Conservation (phyloP, 2,888 invertebrate genomes). For the Lepidocyrtinus sp. region DNA sequence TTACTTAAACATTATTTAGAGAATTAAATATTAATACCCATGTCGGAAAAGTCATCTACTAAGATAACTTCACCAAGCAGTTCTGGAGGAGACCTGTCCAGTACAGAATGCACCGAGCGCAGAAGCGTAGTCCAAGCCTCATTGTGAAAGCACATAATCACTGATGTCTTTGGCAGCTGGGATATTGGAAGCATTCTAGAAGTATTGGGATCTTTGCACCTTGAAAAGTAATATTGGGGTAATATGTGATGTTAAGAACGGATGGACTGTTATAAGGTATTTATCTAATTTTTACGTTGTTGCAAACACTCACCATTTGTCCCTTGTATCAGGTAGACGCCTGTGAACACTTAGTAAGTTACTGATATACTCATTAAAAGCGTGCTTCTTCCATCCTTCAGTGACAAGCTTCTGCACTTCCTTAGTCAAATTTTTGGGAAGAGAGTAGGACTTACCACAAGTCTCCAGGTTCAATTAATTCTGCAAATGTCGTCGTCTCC, state of each 20-base stretch:
- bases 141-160: constrained; percentile 98
- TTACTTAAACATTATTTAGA: neutral
- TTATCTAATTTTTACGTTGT: no score
- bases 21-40: neutral
- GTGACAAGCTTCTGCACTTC: constrained; percentile 91
- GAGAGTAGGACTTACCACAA: no score
- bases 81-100: constrained; percentile 85
- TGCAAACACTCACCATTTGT: constrained; percentile 42
- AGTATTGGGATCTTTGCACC: neutral
- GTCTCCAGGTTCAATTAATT: no score
- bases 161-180: constrained; percentile 84
- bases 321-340: neutral
- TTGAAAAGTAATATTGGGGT: neutral
- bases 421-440: constrained; percentile 82
- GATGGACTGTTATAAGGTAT: neutral
- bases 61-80: constrained; percentile 88
- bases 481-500: no score
- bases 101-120: constrained; percentile 94
- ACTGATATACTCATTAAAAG: constrained; percentile 98
- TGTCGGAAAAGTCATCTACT: constrained; percentile 80
- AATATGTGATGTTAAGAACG: neutral
- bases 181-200: neutral
- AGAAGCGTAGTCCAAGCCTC: constrained; percentile 97
- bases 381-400: constrained; percentile 97
- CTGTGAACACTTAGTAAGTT: constrained; percentile 94